These are phyloP conservation scores for Zonitis immaculata DNA, from an alignment of 2,888 invertebrate genomes.

Conservation along the genomic window DNA sequence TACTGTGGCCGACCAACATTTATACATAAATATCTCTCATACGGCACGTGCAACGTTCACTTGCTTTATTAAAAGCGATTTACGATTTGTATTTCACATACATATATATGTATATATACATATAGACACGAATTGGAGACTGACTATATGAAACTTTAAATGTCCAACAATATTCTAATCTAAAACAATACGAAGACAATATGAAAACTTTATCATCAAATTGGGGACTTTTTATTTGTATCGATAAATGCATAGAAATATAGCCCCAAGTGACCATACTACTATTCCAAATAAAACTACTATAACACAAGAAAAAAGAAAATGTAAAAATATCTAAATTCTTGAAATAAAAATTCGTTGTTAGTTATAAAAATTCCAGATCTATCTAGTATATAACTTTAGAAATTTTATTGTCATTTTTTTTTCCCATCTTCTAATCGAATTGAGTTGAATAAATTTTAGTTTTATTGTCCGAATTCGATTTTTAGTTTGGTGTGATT, in stretches of 20 bases:
- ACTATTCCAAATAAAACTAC: background rate
- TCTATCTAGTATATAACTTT: too few species aligned
- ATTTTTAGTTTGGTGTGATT: conserved; percentile 31
- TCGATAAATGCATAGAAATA: background rate
- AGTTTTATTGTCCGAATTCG: conserved; percentile 30
- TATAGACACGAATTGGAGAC: conserved; percentile 10
- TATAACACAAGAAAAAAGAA: too few species aligned
- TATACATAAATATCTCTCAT: conserved; percentile 29
- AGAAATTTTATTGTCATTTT: background rate
- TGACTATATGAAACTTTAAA: background rate
- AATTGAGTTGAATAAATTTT: conserved; percentile 15
- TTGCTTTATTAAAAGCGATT: conserved; percentile 31
- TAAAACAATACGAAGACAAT: background rate
- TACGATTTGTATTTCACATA: conserved; percentile 25
- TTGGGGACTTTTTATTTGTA: background rate
- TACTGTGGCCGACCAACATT: conserved; percentile 21
- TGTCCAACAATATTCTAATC: background rate
- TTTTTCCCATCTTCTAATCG: background rate
- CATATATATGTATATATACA: too few species aligned
- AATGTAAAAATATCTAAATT: background rate
- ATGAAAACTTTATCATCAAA: background rate
- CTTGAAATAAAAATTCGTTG: too few species aligned
- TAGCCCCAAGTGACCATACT: background rate
- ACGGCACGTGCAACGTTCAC: conserved; percentile 25
- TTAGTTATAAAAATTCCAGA: too few species aligned